Base-by-base conservation (phyloP, 2,888 invertebrate species). In the Adelphocoris suturalis region DNA sequence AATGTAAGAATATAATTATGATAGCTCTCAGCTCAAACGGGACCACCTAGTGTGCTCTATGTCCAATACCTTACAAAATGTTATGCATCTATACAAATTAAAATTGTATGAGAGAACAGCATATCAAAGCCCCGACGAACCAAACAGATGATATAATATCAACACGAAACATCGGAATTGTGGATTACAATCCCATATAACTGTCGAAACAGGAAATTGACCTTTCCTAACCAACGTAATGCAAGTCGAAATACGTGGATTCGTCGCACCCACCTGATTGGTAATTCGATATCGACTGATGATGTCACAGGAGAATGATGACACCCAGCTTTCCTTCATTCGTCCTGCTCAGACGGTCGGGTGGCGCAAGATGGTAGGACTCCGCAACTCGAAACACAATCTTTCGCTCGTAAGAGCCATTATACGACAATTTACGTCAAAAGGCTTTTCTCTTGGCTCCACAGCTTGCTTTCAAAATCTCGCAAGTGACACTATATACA, bases 301-400 rank as follows among this genome's bases (percentile, higher is more conserved):
- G 68, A 68, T 23, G 23, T 68, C 68, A 68, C 27, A 23, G 68
- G 68, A 68, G 23, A 68, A 68, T 68, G 68, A 68, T 68, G 68
- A 68, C 68, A 23, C 27, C 68, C 68, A 68, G 23, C 68, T 68
- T 68, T 68, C 68, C 27, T 68, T 68, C 68, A 23, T 23, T 23
- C n/a, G n/a, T 4, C 61, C 19, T 7, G n/a, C 61, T n/a, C 16
- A 7, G n/a, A 57, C n/a, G 57, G 57, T 5, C 0, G n/a, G n/a
- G 14, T 57, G n/a, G 16, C n/a, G 57, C 57, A n/a, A 13, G 16
- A 57, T n/a, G 57, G 57, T 57, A n/a, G n/a, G 57, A 5, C 57
- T n/a, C 57, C 14, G n/a, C n/a, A 57, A 7, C 57, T 57, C 57
- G 57, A n/a, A 57, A n/a, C 16, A 37, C 37, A 37, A n/a, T 57